Evolutionary conservation across 2,888 invertebrate species (phyloP), one percentile per base, ranked within the genome.

Genomic region (Mythimna vitellina): DNA sequence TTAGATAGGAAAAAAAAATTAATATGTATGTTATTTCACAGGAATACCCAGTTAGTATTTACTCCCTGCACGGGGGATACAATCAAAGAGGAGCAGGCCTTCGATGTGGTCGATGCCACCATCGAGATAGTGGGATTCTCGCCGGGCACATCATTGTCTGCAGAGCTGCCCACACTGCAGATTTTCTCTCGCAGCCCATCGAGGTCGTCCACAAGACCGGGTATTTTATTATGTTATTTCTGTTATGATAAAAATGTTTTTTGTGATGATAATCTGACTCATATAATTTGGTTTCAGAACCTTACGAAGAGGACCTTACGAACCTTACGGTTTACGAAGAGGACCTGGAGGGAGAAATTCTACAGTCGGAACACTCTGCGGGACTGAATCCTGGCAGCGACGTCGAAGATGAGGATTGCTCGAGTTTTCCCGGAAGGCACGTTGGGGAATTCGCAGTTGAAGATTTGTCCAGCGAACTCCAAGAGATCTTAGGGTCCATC

Each of bases 351-450:
- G 49, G n/a, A 49, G 62, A 63, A 49, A 62, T 20, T 62, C 62
- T 62, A 20, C 46, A 58, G 57, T 58, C 10, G 20, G 32, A 58
- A 46, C 25, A 17, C 35, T 35, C 46, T 62, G 46, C 29, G 29
- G 17, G n/a, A 49, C 22, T 62, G 46, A 62, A 62, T 62, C 46
- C 46, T 62, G 62, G 62, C 62, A 62, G 62, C 20, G 62, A 62
- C 49, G 12, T 25, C n/a, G 64, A 64, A 53, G 53, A 63, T 12
- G 63, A 64, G 10, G 64, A 64, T 38, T 64, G 64, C 64, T 20
- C 20, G 53, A 35, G 22, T 14, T 7, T 22, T 17, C 20, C 3
- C 53, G 29, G 38, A 29, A 65, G 56, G 56, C 42, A 56, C 14
- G 65, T 42, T 65, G 65, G 14, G 14, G 42, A 42, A 29, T 42